Conservation (phyloP, 2,888 invertebrate genomes). For the Papilio gigon region DNA sequence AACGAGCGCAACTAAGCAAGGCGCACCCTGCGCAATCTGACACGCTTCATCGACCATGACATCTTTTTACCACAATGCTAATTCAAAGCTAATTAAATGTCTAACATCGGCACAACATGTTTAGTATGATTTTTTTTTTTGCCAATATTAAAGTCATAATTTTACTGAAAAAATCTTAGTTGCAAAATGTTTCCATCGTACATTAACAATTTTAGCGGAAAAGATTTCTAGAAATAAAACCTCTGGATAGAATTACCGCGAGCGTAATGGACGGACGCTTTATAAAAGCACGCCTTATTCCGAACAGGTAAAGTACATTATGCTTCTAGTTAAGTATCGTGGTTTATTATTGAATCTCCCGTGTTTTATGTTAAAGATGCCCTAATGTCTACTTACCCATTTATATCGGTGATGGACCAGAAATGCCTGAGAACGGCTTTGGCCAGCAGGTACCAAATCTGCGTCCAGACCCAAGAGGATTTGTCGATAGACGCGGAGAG, state of each 20-base stretch:
- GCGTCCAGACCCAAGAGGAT: slow-evolving; percentile 92
- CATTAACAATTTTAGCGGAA: not conserved
- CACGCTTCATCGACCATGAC: not conserved
- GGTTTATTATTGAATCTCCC: too few species aligned
- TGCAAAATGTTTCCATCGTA: not conserved
- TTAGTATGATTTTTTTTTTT: too few species aligned
- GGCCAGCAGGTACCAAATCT: slow-evolving; percentile 94
- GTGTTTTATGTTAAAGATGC: too few species aligned
- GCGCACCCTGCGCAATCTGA: slow-evolving; percentile 12
- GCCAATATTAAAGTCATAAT: too few species aligned
- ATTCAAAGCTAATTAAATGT: slow-evolving; percentile 13
- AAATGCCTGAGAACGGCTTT: slow-evolving; percentile 93
- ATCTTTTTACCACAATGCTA: slow-evolving; percentile 11
- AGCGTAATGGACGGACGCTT: not conserved
- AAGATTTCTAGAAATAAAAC: not conserved
- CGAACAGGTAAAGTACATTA: not conserved
- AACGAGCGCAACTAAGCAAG: slow-evolving; percentile 11
- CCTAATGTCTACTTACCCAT: slow-evolving; percentile 86
- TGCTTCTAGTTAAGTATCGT: not conserved
- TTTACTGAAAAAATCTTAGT: not conserved
- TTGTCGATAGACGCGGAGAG: slow-evolving; percentile 88
- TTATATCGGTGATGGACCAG: slow-evolving; percentile 97
- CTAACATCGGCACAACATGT: not conserved
- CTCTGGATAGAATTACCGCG: not conserved
- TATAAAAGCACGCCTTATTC: not conserved